Percentiles rank a stretch among this genome's conserved stretches.
Conservation (phyloP, 2,113 vertebrate genomes). For the Tyto alba region DNA sequence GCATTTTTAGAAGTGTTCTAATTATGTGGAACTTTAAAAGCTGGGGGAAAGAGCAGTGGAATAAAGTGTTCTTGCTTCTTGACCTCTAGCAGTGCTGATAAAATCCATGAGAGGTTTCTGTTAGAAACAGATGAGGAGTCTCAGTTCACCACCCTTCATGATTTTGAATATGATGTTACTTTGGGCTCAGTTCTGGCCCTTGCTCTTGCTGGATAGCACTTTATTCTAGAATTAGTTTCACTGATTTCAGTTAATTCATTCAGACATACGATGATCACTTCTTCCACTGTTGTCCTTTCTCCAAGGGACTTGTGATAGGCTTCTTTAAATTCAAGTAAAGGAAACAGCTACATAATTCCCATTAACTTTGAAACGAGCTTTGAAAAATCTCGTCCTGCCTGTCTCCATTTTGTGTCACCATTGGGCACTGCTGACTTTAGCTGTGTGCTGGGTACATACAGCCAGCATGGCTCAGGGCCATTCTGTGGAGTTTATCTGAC, state of each 20-base stretch:
- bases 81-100: neutral
- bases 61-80: neutral
- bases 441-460: neutral
- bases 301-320: neutral
- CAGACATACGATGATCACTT: neutral
- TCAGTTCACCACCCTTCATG: neutral
- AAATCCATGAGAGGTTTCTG: neutral
- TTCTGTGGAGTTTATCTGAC: neutral
- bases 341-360: neutral
- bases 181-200: neutral
- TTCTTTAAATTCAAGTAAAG: neutral
- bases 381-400: neutral
- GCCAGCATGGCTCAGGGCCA: neutral
- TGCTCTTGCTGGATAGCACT: neutral
- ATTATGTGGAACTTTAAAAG: neutral
- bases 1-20: neutral
- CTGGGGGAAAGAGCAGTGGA: neutral
- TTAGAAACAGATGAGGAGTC: neutral
- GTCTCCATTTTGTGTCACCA: neutral
- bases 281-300: neutral
- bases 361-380: neutral
- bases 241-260: neutral
- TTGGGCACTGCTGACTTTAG: neutral
- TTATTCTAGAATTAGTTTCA: neutral
- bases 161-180: neutral